A percentile compares a stretch with the other conserved stretches of the same genome.
Conservation (phyloP, 2,888 invertebrate genomes). For the Melikaiella ostensackeni region DNA sequence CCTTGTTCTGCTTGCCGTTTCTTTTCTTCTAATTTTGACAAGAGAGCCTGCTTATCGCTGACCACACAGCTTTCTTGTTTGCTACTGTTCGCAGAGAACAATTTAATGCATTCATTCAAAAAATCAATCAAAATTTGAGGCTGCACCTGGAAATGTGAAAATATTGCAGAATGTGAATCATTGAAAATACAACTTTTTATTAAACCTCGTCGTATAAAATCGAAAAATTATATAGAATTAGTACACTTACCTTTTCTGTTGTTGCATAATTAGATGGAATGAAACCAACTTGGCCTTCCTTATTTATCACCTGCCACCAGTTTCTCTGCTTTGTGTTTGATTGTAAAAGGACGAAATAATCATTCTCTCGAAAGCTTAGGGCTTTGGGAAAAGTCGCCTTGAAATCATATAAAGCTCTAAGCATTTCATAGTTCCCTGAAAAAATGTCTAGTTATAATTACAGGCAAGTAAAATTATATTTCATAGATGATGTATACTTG, state of each 20-base stretch:
- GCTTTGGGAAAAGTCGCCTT: conserved; percentile 91
- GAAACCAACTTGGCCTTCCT: conserved; percentile 89
- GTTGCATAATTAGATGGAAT: conserved; percentile 93
- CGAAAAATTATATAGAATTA: background rate
- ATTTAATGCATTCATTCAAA: conserved; percentile 84
- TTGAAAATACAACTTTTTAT: background rate
- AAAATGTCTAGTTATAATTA: conserved; percentile 28
- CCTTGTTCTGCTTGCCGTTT: conserved; percentile 80
- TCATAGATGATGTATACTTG: background rate
- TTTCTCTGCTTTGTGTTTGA: conserved; percentile 88
- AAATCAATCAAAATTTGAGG: conserved; percentile 86
- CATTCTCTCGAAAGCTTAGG: conserved; percentile 88
- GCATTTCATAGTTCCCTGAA: conserved; percentile 87
- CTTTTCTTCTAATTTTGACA: conserved; percentile 83
- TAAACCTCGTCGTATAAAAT: background rate
- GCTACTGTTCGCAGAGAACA: conserved; percentile 71
- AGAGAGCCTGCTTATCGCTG: conserved; percentile 82
- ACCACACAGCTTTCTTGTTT: conserved; percentile 77
- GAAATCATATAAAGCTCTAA: conserved; percentile 90
- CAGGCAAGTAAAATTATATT: background rate
- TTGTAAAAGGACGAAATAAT: conserved; percentile 89
- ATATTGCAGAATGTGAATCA: background rate
- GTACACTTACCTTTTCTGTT: conserved; percentile 83
- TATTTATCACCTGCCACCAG: conserved; percentile 94
- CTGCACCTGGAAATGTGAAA: conserved; percentile 79